Evolutionary conservation across 2,888 invertebrate species (phyloP).

Genomic region (Scelioninae gen. 2): DNA sequence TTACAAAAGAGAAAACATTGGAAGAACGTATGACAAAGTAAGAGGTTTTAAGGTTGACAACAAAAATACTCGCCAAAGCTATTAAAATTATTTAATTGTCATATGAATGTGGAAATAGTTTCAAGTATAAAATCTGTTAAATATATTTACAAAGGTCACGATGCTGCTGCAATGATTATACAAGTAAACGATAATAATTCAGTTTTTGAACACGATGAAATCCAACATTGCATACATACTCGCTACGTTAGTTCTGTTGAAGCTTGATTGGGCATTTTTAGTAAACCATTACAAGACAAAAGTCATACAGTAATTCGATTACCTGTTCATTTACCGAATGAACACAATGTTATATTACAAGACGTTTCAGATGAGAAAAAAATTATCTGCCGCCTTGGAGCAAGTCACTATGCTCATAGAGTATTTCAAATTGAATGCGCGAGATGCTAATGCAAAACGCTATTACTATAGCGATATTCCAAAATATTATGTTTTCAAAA

Average conservation of each 20-base stretch:
- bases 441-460: slow-evolving; percentile 40
- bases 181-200: not conserved
- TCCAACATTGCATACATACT: slow-evolving; percentile 56
- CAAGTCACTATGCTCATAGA: slow-evolving; percentile 46
- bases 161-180: not conserved
- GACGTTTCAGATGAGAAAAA: slow-evolving; percentile 26
- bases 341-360: slow-evolving; percentile 40
- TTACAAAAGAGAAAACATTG: slow-evolving; percentile 41
- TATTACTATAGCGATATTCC: slow-evolving; percentile 53
- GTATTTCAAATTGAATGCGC: slow-evolving; percentile 45
- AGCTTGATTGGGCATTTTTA: slow-evolving; percentile 59
- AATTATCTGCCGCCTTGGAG: slow-evolving; percentile 17
- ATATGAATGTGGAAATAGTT: too few relatives aligned
- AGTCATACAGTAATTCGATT: slow-evolving; percentile 44
- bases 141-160: too few relatives aligned
- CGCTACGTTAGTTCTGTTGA: slow-evolving; percentile 60
- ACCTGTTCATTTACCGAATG: too few relatives aligned
- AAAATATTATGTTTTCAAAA: slow-evolving; percentile 30
- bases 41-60: not conserved
- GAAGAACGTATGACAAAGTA: not conserved
- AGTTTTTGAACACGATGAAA: slow-evolving; percentile 43
- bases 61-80: not conserved
- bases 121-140: too few relatives aligned
- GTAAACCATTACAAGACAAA: slow-evolving; percentile 51
- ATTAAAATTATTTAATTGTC: not conserved